Conservation (phyloP, 1,140 invertebrate genomes). For the Phocides pigmalion region DNA sequence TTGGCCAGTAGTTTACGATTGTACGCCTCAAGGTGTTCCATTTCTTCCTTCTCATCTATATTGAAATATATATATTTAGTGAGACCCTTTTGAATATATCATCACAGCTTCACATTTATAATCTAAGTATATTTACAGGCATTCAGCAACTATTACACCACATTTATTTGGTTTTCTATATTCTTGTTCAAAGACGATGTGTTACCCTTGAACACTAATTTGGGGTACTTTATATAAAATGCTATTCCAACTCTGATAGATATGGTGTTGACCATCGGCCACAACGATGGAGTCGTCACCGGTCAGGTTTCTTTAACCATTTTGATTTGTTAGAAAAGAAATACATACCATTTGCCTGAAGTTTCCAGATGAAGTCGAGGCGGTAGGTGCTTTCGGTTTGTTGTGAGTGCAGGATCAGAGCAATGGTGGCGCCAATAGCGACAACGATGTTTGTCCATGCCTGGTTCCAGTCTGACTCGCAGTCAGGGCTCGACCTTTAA, state of each 20-base stretch:
- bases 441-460: conserved; percentile 84
- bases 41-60: conserved; percentile 96
- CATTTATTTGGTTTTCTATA: too few species aligned
- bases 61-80: conserved; percentile 27
- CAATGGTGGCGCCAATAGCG: conserved; percentile 87
- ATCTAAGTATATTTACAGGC: too few species aligned
- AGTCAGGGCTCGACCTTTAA: conserved; percentile 35
- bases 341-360: conserved; percentile 91
- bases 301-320: too few species aligned
- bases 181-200: too few species aligned
- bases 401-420: conserved; percentile 93
- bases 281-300: too few species aligned
- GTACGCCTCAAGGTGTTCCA: conserved; percentile 96
- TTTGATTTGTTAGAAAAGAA: background rate
- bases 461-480: conserved; percentile 65
- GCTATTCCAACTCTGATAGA: too few species aligned
- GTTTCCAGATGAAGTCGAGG: conserved; percentile 97
- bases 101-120: too few species aligned
- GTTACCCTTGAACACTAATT: too few species aligned
- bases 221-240: too few species aligned
- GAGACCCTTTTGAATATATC: too few species aligned
- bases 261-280: too few species aligned
- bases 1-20: conserved; percentile 96
- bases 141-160: too few species aligned
- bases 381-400: conserved; percentile 94